phyloP scores from a whole-genome alignment of 2,113 vertebrate species.

The Etheostoma cragini region DNA sequence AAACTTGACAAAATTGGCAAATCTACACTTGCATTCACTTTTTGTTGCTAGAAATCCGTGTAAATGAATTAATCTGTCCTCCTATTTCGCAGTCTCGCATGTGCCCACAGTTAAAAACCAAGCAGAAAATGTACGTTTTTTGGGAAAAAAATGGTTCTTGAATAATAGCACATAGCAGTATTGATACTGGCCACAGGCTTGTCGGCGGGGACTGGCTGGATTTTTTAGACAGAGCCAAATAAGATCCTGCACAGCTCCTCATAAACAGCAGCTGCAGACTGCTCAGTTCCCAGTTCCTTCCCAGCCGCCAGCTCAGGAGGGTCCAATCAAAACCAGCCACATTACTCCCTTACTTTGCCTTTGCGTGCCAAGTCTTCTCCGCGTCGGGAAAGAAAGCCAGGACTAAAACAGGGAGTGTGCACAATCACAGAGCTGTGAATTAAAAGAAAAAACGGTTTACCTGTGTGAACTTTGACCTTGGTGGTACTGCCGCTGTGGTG shows the following conservation, averaged over 20 bases:
- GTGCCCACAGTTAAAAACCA: not conserved
- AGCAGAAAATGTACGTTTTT: not conserved
- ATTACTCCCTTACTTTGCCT: constrained; percentile 58
- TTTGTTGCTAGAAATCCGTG: not conserved
- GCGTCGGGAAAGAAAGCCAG: not conserved
- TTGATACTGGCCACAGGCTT: constrained; percentile 69
- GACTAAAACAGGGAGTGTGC: constrained; percentile 10
- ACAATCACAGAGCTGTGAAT: constrained; percentile 10
- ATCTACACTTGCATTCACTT: not conserved
- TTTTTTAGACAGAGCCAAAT: constrained; percentile 60
- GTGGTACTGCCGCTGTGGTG: constrained; percentile 58
- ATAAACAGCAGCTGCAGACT: constrained; percentile 77
- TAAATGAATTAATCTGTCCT: not conserved
- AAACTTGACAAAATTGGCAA: not conserved
- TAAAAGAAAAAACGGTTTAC: constrained; percentile 64
- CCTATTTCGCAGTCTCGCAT: not conserved
- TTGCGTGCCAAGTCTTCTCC: constrained; percentile 59
- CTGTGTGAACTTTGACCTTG: constrained; percentile 76
- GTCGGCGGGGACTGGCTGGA: constrained; percentile 36
- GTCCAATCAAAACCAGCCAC: constrained; percentile 76
- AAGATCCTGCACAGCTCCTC: constrained; percentile 65
- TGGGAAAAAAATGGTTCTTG: constrained; percentile 37
- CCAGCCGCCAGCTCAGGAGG: constrained; percentile 61
- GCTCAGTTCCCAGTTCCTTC: constrained; percentile 69
- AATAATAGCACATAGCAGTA: constrained; percentile 51